Percentiles rank a stretch among this genome's conserved stretches.
Conservation (phyloP, 2,888 invertebrate genomes). For the Epirrhoe alternata region DNA sequence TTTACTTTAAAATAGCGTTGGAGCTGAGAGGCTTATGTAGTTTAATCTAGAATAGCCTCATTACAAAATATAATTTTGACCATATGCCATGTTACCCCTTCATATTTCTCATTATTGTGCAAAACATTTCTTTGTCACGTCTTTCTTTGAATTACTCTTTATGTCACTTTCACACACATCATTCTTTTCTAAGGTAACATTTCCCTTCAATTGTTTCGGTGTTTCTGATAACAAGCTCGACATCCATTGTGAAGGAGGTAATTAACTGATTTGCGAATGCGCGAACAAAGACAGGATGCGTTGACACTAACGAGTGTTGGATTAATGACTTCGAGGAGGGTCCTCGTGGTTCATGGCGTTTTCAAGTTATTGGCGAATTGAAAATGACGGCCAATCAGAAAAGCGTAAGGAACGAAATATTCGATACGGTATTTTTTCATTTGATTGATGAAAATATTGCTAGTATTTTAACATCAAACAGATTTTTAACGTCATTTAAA, state of each 20-base stretch:
- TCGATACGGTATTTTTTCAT: too few species aligned
- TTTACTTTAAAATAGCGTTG: too few species aligned
- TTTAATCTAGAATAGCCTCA: too few species aligned
- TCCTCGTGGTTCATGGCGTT: slow-evolving; percentile 37
- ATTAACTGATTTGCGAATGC: slow-evolving; percentile 27
- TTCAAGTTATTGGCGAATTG: background rate
- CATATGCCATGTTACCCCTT: too few species aligned
- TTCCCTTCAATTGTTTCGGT: background rate
- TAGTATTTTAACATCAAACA: too few species aligned
- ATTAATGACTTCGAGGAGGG: slow-evolving; percentile 66
- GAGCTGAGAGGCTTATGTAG: too few species aligned
- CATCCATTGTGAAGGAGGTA: slow-evolving; percentile 19
- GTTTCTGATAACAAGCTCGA: slow-evolving; percentile 5
- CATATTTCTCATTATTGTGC: background rate
- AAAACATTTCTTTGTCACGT: background rate
- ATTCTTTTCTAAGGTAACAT: background rate
- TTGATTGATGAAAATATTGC: too few species aligned
- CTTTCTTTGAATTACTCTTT: background rate
- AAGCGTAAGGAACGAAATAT: background rate
- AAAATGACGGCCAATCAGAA: background rate
- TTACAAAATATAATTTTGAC: too few species aligned
- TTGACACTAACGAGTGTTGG: slow-evolving; percentile 73
- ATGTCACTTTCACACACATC: background rate
- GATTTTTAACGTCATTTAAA: background rate
- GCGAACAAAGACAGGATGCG: slow-evolving; percentile 72